Evolutionary conservation across 2,888 invertebrate genomes (phyloP).

Genomic region (Cephus spinipes): DNA sequence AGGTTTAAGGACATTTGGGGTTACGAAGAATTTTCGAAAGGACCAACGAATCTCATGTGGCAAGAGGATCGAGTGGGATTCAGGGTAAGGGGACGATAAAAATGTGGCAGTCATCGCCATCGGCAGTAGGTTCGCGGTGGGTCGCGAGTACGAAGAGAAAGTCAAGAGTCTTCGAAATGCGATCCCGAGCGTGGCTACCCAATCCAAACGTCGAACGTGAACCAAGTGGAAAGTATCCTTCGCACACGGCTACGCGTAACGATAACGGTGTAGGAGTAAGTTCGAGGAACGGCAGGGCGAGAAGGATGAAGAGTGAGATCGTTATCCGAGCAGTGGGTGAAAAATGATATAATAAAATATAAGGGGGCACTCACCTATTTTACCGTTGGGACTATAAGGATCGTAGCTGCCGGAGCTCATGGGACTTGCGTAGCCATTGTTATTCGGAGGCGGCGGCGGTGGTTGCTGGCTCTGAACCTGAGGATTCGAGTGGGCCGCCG

Average conservation of each 20-base stretch:
- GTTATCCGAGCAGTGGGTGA: background rate
- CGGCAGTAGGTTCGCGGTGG: background rate
- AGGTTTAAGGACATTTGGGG: background rate
- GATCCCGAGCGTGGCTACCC: background rate
- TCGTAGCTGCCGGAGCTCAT: constrained; percentile 91
- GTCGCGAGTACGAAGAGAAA: background rate
- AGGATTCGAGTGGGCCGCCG: constrained; percentile 46
- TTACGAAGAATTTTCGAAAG: background rate
- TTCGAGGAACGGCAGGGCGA: background rate
- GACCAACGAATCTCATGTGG: background rate
- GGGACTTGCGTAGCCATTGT: constrained; percentile 87
- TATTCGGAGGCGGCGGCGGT: constrained; percentile 62
- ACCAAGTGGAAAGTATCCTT: background rate
- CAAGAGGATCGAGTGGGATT: background rate
- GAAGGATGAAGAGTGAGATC: background rate
- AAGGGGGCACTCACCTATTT: constrained; percentile 78
- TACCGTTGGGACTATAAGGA: constrained; percentile 90
- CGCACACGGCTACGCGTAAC: background rate
- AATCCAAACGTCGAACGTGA: background rate
- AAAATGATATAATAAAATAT: background rate
- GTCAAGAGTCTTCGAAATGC: background rate
- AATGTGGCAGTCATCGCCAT: background rate
- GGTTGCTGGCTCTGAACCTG: constrained; percentile 33
- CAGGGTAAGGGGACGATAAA: background rate
- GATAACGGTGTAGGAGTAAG: background rate